Conservation (phyloP, 1,140 invertebrate species). For the Euglossa dilemma region DNA sequence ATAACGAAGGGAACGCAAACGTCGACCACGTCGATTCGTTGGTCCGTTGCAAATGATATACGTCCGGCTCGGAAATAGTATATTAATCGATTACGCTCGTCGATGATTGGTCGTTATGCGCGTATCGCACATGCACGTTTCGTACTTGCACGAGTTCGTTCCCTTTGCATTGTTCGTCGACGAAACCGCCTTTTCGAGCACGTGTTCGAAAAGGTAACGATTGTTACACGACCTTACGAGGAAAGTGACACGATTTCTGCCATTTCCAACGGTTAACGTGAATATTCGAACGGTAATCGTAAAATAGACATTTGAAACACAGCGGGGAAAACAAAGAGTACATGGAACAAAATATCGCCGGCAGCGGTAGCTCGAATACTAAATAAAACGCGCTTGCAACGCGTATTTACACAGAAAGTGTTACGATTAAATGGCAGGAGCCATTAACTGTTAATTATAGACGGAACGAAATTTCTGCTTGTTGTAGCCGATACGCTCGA, state of each 20-base stretch:
- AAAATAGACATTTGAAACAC: not conserved
- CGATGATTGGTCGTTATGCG: not conserved
- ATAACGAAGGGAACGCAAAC: not conserved
- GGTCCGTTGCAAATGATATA: not conserved
- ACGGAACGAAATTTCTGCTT: not conserved
- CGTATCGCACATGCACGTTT: not conserved
- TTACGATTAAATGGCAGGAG: not conserved
- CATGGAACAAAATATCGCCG: not conserved
- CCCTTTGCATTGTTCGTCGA: not conserved
- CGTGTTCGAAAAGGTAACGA: not conserved
- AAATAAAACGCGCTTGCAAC: not conserved
- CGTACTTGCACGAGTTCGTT: not conserved
- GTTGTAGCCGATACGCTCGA: not conserved
- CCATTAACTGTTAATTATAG: slow-evolving; percentile 6
- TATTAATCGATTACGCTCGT: not conserved
- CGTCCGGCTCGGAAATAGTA: not conserved
- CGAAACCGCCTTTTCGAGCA: not conserved
- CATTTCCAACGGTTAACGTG: not conserved
- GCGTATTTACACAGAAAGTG: not conserved
- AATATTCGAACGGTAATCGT: not conserved
- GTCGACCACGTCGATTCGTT: not conserved
- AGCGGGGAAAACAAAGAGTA: not conserved
- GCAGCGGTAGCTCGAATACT: not conserved
- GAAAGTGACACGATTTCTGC: not conserved
- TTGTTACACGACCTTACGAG: not conserved